These are phyloP conservation scores for Mythimna loreyi DNA, from an alignment of 2,888 invertebrate genomes.

Conservation along the genomic window DNA sequence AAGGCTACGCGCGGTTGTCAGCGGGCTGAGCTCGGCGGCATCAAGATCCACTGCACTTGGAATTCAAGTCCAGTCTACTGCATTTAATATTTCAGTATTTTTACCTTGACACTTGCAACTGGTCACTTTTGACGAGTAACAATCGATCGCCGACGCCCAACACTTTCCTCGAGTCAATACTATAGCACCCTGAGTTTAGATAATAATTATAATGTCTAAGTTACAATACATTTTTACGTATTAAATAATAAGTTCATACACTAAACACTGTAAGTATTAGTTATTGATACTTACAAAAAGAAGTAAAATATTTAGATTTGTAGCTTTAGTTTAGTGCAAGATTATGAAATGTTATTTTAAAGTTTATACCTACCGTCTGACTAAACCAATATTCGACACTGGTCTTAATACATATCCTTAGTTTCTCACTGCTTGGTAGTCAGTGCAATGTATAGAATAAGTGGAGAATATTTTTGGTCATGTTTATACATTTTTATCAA, in stretches of 20 bases:
- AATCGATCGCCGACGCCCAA: constrained; percentile 27
- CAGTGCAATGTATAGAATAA: constrained; percentile 5
- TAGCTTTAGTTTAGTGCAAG: constrained; percentile 61
- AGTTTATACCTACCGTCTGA: constrained; percentile 14
- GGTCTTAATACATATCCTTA: not conserved
- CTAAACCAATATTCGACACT: not conserved
- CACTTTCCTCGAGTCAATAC: constrained; percentile 63
- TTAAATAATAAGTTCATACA: constrained; percentile 69
- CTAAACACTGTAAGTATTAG: constrained; percentile 65
- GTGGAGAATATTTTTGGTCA: not conserved
- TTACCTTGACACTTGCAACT: not conserved
- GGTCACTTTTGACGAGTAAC: not conserved
- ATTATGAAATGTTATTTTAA: constrained; percentile 11
- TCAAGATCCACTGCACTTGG: constrained; percentile 6
- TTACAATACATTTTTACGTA: constrained; percentile 66
- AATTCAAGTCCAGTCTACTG: not conserved
- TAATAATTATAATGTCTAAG: constrained; percentile 61
- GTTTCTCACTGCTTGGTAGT: not conserved
- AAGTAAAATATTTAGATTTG: constrained; percentile 65
- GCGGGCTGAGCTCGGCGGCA: not conserved
- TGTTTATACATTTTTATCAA: not conserved
- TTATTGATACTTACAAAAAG: constrained; percentile 73
- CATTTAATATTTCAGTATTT: too few species aligned
- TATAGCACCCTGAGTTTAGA: constrained; percentile 82
- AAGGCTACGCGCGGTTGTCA: not conserved